Conservation (phyloP, 1,140 invertebrate genomes). For the Goniozus legneri region DNA sequence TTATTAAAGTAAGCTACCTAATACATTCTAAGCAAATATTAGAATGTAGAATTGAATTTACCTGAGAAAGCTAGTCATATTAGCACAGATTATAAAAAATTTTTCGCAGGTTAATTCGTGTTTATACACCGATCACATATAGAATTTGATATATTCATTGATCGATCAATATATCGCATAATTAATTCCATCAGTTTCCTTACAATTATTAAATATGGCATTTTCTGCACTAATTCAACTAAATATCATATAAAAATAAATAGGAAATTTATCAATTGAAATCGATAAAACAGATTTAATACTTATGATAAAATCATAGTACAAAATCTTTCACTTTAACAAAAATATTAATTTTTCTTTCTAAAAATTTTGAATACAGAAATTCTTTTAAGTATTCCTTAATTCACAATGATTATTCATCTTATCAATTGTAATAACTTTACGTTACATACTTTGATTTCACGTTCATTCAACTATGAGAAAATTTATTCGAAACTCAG, state of each 20-base stretch:
- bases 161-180: constrained; percentile 36
- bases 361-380: too few relatives aligned
- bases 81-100: constrained; percentile 8
- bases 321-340: background rate
- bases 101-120: constrained; percentile 5
- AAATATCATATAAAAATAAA: constrained; percentile 40
- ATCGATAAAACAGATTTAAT: background rate
- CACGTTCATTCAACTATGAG: too few relatives aligned
- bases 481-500: too few relatives aligned
- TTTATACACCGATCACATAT: constrained; percentile 12
- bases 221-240: constrained; percentile 32
- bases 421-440: constrained; percentile 5
- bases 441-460: too few relatives aligned
- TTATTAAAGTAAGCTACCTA: constrained; percentile 3
- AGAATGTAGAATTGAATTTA: constrained; percentile 2
- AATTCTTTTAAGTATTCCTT: background rate
- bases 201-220: constrained; percentile 25
- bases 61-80: background rate
- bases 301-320: background rate
- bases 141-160: constrained; percentile 8
- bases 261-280: constrained; percentile 20
- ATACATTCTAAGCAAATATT: constrained; percentile 2
- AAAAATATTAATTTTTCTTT: background rate
- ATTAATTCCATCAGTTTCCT: constrained; percentile 15
- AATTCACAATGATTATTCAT: background rate